Conservation (phyloP, 1,140 invertebrate genomes). For the Lordiphosa mommai region DNA sequence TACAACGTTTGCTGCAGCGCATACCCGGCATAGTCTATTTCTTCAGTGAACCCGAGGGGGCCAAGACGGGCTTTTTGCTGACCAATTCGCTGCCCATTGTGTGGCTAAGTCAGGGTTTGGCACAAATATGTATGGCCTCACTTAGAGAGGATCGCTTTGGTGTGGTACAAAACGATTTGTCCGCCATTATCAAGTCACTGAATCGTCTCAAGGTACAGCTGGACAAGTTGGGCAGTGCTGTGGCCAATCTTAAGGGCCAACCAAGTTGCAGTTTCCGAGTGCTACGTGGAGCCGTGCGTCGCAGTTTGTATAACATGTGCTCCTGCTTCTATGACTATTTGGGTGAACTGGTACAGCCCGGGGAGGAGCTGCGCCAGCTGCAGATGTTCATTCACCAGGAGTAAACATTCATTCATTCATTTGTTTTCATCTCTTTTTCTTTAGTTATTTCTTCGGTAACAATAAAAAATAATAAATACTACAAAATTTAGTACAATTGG, state of each 20-base stretch:
- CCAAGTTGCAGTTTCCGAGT: conserved; percentile 82
- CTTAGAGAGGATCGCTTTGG: conserved; percentile 89
- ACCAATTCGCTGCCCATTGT: conserved; percentile 85
- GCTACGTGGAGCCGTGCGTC: conserved; percentile 83
- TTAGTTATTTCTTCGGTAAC: conserved; percentile 58
- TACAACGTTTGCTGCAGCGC: conserved; percentile 79
- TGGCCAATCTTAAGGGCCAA: conserved; percentile 82
- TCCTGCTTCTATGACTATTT: conserved; percentile 86
- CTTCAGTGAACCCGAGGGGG: conserved; percentile 86
- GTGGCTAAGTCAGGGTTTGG: conserved; percentile 86
- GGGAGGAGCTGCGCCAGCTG: conserved; percentile 80
- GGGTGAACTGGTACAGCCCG: conserved; percentile 83
- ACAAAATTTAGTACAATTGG: conserved; percentile 41
- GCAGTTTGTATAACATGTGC: conserved; percentile 88
- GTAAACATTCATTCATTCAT: conserved; percentile 26
- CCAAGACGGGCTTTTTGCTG: conserved; percentile 84
- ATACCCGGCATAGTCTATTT: conserved; percentile 85
- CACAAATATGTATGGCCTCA: conserved; percentile 84
- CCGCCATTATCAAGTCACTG: conserved; percentile 84
- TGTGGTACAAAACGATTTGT: conserved; percentile 88
- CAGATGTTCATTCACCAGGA: conserved; percentile 81
- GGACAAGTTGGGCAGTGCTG: conserved; percentile 86
- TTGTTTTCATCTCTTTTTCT: conserved; percentile 40
- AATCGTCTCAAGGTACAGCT: conserved; percentile 85
- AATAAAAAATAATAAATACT: conserved; percentile 76